Conservation (phyloP, 2,888 invertebrate species). For the Amaurobius ferox region DNA sequence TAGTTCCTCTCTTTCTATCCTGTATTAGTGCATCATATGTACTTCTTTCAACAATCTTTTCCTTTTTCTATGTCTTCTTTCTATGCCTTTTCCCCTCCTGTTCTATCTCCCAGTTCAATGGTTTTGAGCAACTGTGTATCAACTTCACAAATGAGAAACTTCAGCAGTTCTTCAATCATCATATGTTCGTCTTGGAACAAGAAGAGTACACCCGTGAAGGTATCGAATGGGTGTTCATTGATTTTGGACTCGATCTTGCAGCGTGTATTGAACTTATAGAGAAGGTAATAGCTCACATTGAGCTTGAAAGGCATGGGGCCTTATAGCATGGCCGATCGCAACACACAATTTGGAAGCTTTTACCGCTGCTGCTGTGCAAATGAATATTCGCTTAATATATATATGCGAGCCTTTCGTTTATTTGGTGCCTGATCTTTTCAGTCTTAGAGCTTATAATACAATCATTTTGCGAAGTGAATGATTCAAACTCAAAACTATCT, state of each 20-base stretch:
- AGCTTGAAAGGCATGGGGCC: conserved; percentile 19
- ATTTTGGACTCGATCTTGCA: conserved; percentile 99
- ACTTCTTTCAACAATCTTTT: neutral
- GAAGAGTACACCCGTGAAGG: conserved; percentile 98
- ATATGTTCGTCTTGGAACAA: conserved; percentile 99
- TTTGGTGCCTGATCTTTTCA: neutral
- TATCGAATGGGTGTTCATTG: conserved; percentile 98
- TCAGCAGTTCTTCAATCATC: conserved; percentile 99
- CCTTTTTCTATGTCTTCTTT: conserved; percentile 24
- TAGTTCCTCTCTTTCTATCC: conserved; percentile 11
- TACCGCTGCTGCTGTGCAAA: conserved; percentile 15
- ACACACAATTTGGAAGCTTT: conserved; percentile 10
- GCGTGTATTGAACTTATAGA: conserved; percentile 99
- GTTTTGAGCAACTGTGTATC: conserved; percentile 99
- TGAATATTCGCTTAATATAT: neutral
- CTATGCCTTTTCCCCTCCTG: neutral
- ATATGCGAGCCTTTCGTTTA: neutral
- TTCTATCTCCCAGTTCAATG: conserved; percentile 86
- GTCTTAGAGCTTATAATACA: neutral
- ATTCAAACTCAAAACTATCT: neutral
- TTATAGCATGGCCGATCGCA: neutral
- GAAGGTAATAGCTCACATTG: conserved; percentile 84
- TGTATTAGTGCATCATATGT: conserved; percentile 9
- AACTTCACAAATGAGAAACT: conserved; percentile 99
- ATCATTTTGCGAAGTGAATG: neutral